Evolutionary conservation across 2,888 invertebrate genomes (phyloP), one percentile per base, ranked within the genome.

Genomic region (Metopia argyrocephala): DNA sequence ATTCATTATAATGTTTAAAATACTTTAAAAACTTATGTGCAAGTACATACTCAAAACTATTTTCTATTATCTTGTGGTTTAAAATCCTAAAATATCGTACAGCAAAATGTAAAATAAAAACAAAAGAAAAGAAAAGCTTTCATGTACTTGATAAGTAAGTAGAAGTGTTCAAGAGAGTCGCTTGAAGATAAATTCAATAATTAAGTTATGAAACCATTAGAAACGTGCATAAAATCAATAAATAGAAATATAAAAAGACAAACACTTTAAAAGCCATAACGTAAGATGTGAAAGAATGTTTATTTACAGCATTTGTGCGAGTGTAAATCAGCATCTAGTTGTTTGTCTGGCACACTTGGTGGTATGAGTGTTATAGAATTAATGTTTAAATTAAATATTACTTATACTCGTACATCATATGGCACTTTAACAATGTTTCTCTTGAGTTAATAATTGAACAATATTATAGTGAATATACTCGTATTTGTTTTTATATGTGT

Each of bases 131-230:
- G 25, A 5, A 27, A 52, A 61, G 59, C 66, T 61, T 46, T 68
- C 27, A 61, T 31, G 23, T 61, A 28, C n/a, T 45, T 46, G 52
- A 46, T 45, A 59, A 54, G 27, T 50, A 18, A 52, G 9, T 28
- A 27, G 2, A 46, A 21, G 23, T 28, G 48, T 23, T 38, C 5
- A 4, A 38, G 15, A 5, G 31, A 38, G 38, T 4, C 15, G 38
- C 12, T 76, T 62, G 25, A 62, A 54, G 68, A 69, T 69, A 69
- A 56, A 45, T 62, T 68, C 25, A 62, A 69, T 76, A 76, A 76
- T 69, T 76, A 48, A 76, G 76, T 76, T 69, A 69, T 46, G 54
- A 62, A 56, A 62, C 61, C 56, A 69, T 76, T 69, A 62, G 48
- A 68, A 48, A 62, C 15, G 18, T 62, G 46, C 20, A 48, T 23